Conservation (phyloP, 2,113 vertebrate genomes). For the Sprattus sprattus region DNA sequence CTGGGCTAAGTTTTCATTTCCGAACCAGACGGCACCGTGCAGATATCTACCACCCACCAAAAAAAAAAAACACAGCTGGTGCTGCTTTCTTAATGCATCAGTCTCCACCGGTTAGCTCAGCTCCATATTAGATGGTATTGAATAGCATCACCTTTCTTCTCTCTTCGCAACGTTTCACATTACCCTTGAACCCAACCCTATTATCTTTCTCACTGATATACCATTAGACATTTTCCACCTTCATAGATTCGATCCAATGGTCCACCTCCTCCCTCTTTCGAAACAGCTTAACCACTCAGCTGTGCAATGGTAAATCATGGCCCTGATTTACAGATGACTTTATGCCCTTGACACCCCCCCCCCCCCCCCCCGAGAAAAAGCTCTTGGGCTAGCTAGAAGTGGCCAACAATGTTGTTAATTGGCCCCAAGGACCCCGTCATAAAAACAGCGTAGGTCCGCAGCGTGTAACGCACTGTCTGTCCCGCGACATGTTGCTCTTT, state of each 20-base stretch:
- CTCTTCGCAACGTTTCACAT: neutral
- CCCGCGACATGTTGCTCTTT: constrained; percentile 1
- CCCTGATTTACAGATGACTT: neutral
- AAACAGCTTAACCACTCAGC: neutral
- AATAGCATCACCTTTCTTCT: neutral
- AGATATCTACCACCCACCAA: neutral
- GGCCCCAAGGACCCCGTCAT: neutral
- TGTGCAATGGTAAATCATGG: neutral
- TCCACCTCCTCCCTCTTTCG: neutral
- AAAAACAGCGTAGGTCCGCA: neutral
- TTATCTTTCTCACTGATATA: neutral
- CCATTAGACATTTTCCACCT: neutral
- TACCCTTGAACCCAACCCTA: constrained; percentile 13
- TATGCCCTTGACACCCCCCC: constrained; percentile 5
- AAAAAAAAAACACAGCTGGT: neutral
- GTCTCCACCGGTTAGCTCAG: neutral
- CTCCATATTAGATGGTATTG: neutral
- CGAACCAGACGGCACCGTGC: neutral
- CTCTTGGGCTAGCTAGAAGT: neutral
- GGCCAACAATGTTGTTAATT: neutral
- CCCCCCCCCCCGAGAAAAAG: neutral
- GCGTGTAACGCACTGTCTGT: constrained; percentile 1
- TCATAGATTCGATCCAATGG: neutral
- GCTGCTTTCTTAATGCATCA: constrained; percentile 3
- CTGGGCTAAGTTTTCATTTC: neutral